phyloP scores from a whole-genome alignment of 2,888 invertebrate genomes.

The Sylvicola fuscatus region DNA sequence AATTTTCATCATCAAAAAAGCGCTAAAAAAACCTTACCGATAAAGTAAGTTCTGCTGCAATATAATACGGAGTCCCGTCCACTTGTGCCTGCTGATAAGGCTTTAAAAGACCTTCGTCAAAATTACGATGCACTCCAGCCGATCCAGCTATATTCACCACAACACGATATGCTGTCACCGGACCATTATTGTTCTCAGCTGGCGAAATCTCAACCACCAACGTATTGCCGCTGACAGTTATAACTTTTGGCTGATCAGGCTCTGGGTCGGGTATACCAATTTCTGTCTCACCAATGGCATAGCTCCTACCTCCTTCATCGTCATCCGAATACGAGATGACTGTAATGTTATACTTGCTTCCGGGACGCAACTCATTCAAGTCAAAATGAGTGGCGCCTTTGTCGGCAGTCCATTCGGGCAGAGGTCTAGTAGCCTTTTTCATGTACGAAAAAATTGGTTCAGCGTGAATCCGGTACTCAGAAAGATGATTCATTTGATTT shows the following conservation, averaged over 20 bases:
- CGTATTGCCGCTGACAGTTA: slow-evolving; percentile 35
- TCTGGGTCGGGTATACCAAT: slow-evolving; percentile 50
- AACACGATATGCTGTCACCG: slow-evolving; percentile 51
- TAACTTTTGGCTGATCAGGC: slow-evolving; percentile 44
- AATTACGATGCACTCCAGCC: slow-evolving; percentile 40
- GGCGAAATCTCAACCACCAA: slow-evolving; percentile 46
- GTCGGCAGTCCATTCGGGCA: slow-evolving; percentile 35
- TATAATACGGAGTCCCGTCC: slow-evolving; percentile 56
- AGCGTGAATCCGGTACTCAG: slow-evolving; percentile 34
- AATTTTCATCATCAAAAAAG: background rate
- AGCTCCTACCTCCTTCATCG: slow-evolving; percentile 35
- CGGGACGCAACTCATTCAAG: slow-evolving; percentile 45
- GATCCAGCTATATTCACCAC: slow-evolving; percentile 40
- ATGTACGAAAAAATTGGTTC: slow-evolving; percentile 35
- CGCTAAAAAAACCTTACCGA: slow-evolving; percentile 19
- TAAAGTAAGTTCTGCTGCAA: slow-evolving; percentile 58
- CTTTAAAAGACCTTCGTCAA: slow-evolving; percentile 36
- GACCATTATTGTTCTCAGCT: slow-evolving; percentile 56
- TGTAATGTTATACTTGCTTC: slow-evolving; percentile 52
- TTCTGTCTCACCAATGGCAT: slow-evolving; percentile 39
- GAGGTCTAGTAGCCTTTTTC: slow-evolving; percentile 26
- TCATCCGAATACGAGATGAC: slow-evolving; percentile 41
- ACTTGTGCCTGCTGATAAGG: slow-evolving; percentile 43
- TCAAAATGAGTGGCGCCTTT: slow-evolving; percentile 35
- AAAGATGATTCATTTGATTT: slow-evolving; percentile 29